Evolutionary conservation across 1,140 invertebrate genomes (phyloP).

Genomic region (Bathynomus jamesi): DNA sequence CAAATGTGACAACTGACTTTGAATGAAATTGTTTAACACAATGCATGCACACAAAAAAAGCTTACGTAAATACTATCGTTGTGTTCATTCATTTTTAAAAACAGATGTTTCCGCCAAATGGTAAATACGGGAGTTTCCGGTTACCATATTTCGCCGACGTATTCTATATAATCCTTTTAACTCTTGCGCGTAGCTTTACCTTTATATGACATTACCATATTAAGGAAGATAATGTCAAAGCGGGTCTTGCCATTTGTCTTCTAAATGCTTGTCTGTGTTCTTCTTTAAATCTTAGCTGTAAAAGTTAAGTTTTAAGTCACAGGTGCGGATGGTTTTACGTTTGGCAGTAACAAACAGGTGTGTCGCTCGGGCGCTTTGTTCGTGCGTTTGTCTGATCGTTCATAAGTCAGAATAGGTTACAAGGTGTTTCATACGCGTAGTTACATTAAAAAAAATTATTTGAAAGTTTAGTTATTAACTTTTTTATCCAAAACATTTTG

Average conservation of each 20-base stretch:
- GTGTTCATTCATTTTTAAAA: not conserved
- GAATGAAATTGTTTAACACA: not conserved
- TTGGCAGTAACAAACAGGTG: not conserved
- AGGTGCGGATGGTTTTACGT: not conserved
- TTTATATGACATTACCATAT: not conserved
- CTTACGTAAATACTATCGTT: not conserved
- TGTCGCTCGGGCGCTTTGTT: not conserved
- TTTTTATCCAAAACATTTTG: not conserved
- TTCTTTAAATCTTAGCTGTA: not conserved
- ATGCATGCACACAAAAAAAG: not conserved
- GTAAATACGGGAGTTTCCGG: not conserved
- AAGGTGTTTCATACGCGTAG: not conserved
- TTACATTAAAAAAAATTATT: not conserved
- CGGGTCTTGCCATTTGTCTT: not conserved
- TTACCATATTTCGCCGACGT: not conserved
- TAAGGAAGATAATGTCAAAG: not conserved
- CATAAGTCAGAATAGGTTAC: not conserved
- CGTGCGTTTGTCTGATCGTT: not conserved
- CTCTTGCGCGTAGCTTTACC: not conserved
- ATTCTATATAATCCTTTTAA: not conserved
- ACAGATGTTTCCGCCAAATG: not conserved
- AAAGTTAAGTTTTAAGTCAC: not conserved
- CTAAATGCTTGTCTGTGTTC: not conserved
- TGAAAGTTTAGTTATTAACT: not conserved
- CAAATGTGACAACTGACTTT: not conserved